Conservation (phyloP, 2,113 vertebrate species). For the Lycocorax pyrrhopterus region DNA sequence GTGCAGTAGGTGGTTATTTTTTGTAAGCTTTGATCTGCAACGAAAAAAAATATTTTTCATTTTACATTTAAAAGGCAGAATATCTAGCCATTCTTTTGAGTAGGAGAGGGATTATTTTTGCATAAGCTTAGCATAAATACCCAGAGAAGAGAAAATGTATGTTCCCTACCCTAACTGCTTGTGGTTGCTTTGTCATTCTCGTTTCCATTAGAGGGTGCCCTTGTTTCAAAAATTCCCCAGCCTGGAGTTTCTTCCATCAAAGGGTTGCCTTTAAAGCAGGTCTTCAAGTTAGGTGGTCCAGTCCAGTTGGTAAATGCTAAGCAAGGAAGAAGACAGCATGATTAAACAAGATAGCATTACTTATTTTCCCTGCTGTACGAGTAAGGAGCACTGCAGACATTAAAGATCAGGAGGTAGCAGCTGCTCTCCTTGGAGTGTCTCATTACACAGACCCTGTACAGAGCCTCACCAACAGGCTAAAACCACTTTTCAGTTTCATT, state of each 20-base stretch:
- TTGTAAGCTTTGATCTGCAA: neutral
- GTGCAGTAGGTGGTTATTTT: neutral
- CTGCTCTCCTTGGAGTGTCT: conserved; percentile 45
- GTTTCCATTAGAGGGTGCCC: conserved; percentile 66
- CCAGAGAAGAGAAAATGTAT: neutral
- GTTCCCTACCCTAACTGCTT: neutral
- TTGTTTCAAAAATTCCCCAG: conserved; percentile 54
- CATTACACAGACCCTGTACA: conserved; percentile 39
- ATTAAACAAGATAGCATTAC: conserved; percentile 71
- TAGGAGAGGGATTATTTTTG: neutral
- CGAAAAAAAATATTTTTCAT: neutral
- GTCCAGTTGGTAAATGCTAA: conserved; percentile 44
- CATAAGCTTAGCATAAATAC: neutral
- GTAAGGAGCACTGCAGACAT: conserved; percentile 30
- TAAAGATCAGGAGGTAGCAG: conserved; percentile 61
- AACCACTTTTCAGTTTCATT: neutral
- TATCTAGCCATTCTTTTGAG: neutral
- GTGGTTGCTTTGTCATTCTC: neutral
- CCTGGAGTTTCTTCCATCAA: neutral
- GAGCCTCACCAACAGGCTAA: conserved; percentile 1
- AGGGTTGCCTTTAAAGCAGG: conserved; percentile 39
- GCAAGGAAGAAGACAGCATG: conserved; percentile 58
- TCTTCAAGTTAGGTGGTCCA: conserved; percentile 74
- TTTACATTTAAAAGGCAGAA: neutral
- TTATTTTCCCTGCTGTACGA: conserved; percentile 59